Evolutionary conservation across 2,113 vertebrate species (phyloP).

Genomic region (Onychorhynchus coronatus): DNA sequence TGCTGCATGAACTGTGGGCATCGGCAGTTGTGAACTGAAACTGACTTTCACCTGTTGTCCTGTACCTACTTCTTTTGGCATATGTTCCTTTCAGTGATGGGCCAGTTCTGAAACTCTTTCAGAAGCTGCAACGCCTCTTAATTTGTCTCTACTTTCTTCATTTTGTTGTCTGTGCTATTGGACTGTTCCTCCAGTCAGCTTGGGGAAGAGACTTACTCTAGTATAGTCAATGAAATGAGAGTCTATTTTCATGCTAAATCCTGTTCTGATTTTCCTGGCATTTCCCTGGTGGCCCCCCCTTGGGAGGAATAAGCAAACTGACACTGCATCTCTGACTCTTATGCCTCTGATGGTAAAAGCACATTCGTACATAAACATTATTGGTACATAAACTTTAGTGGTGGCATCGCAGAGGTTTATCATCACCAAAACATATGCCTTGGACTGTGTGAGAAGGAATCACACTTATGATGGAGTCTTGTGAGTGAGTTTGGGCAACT

Average conservation of each 20-base stretch:
- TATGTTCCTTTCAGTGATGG: background rate
- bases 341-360: background rate
- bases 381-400: accelerated
- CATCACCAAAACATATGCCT: background rate
- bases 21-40: background rate
- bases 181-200: background rate
- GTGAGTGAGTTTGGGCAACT: background rate
- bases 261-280: background rate
- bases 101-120: background rate
- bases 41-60: background rate
- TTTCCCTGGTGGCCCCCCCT: background rate
- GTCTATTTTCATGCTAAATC: background rate
- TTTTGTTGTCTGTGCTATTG: background rate
- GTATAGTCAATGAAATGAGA: background rate
- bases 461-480: background rate
- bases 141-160: background rate
- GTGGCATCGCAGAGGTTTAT: background rate
- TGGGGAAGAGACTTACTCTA: background rate
- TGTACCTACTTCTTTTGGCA: background rate
- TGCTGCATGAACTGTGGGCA: accelerated
- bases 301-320: background rate
- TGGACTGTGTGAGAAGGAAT: background rate
- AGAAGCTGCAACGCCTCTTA: background rate
- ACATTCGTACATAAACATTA: no score
- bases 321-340: background rate